Conservation (phyloP, 1,140 invertebrate species). For the Drosophila ercepeae region DNA sequence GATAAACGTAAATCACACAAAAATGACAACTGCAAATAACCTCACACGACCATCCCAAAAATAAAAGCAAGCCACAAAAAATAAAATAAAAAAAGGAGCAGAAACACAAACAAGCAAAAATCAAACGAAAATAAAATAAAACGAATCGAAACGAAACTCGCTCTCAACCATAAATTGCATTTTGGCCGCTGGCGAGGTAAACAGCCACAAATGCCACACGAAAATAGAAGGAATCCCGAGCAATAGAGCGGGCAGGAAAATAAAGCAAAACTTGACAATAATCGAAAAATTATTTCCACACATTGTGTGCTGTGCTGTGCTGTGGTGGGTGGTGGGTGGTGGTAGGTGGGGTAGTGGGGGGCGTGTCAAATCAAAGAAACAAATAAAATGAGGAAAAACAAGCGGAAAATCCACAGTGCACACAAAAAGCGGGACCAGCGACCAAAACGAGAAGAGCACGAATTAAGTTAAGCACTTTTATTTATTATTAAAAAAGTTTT, state of each 20-base stretch:
- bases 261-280: slow-evolving; percentile 77
- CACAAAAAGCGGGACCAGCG: neutral
- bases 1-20: slow-evolving; percentile 77
- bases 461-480: slow-evolving; percentile 81
- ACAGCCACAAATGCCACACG: slow-evolving; percentile 74
- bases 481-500: slow-evolving; percentile 82
- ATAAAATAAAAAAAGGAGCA: slow-evolving; percentile 37
- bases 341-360: neutral
- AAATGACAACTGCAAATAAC: slow-evolving; percentile 78
- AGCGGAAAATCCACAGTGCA: slow-evolving; percentile 26
- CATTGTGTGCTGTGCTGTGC: slow-evolving; percentile 26
- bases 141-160: slow-evolving; percentile 21
- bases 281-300: slow-evolving; percentile 78
- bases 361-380: slow-evolving; percentile 72
- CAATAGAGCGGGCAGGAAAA: slow-evolving; percentile 29
- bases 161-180: slow-evolving; percentile 76
- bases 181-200: slow-evolving; percentile 76
- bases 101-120: slow-evolving; percentile 33
- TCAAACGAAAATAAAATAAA: slow-evolving; percentile 15
- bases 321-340: neutral
- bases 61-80: slow-evolving; percentile 36
- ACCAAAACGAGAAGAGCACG: slow-evolving; percentile 49
- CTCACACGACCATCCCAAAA: slow-evolving; percentile 53
- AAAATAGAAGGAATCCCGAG: slow-evolving; percentile 31
- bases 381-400: slow-evolving; percentile 67